Percentiles rank a stretch among this genome's conserved stretches.
Evolutionary conservation across 2,113 vertebrate genomes (phyloP).

Genomic region (Thoracochromis brauschi): DNA sequence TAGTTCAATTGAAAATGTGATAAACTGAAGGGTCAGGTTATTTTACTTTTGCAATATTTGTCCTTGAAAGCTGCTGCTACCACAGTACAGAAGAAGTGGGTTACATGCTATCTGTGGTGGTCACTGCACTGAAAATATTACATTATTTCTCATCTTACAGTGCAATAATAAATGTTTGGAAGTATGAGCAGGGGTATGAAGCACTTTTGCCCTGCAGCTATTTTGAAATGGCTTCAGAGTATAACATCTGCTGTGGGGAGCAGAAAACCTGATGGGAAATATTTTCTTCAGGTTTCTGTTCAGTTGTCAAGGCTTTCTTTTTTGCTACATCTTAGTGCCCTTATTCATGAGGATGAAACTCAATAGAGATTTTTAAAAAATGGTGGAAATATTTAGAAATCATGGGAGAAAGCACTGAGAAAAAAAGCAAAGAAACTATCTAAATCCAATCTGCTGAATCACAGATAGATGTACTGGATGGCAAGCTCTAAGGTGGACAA

Average conservation of each 20-base stretch:
- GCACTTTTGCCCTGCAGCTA: background rate
- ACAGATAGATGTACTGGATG: background rate
- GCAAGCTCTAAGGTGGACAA: background rate
- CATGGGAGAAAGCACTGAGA: background rate
- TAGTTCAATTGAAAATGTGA: background rate
- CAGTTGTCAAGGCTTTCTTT: background rate
- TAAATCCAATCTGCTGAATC: background rate
- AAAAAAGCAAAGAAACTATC: background rate
- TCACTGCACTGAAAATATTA: background rate
- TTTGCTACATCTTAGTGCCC: background rate
- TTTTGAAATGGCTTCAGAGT: background rate
- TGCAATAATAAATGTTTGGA: background rate
- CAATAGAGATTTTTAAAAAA: background rate
- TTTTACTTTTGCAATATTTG: background rate
- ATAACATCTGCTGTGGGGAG: background rate
- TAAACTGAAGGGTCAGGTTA: background rate
- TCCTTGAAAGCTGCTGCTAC: background rate
- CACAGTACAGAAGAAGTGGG: background rate
- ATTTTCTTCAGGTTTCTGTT: background rate
- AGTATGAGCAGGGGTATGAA: background rate
- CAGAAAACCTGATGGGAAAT: background rate
- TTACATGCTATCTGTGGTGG: background rate
- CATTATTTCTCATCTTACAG: background rate
- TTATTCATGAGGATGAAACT: background rate
- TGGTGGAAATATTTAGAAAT: background rate